Conservation (phyloP, 1,140 invertebrate genomes). For the Whitmania pigra region DNA sequence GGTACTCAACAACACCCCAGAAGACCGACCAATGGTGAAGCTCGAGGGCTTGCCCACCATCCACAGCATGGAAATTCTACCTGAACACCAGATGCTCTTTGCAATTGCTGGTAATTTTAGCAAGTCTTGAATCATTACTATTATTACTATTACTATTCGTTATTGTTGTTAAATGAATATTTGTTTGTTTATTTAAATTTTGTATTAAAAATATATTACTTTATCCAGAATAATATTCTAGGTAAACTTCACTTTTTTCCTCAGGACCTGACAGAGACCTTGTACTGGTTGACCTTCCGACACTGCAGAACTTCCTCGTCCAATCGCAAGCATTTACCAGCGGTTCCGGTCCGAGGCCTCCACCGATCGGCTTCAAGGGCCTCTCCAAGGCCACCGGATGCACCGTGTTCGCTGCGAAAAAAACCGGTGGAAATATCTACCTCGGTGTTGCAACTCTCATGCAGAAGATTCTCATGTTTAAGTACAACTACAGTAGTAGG, state of each 20-base stretch:
- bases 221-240: no score
- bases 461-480: constrained; percentile 48
- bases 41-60: constrained; percentile 55
- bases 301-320: constrained; percentile 45
- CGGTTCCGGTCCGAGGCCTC: constrained; percentile 41
- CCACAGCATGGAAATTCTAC: constrained; percentile 51
- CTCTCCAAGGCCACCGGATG: constrained; percentile 47
- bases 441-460: constrained; percentile 53
- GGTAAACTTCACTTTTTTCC: constrained; percentile 4
- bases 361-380: constrained; percentile 48
- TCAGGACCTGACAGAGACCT: constrained; percentile 52
- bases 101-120: constrained; percentile 44
- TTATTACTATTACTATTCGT: background rate
- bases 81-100: constrained; percentile 49
- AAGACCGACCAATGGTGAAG: constrained; percentile 42
- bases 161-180: background rate
- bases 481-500: constrained; percentile 35
- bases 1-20: constrained; percentile 32
- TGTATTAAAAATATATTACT: background rate
- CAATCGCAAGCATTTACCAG: constrained; percentile 34
- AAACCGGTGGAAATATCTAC: constrained; percentile 30
- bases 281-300: constrained; percentile 52
- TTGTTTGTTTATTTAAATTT: background rate
- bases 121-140: constrained; percentile 1
- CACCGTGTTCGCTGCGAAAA: constrained; percentile 48